A percentile compares a stretch with the other conserved stretches of the same genome.
Evolutionary conservation across 2,797 vertebrate genomes (phyloP).

Genomic region (Halcyon chelicuti): DNA sequence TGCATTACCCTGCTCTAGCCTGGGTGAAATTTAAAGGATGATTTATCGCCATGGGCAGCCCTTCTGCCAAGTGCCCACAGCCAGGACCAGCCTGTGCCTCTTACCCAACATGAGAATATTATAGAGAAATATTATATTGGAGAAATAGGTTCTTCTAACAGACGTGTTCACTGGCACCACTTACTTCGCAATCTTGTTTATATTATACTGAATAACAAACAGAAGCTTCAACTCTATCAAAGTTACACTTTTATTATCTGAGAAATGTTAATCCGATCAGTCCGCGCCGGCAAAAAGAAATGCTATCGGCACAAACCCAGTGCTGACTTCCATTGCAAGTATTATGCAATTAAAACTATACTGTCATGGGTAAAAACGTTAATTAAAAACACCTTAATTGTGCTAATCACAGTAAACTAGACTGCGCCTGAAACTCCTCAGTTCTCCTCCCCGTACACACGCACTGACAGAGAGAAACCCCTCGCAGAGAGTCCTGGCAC

Average conservation of each 20-base stretch:
- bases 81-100: not conserved
- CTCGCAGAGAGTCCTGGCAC: not conserved
- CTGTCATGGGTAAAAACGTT: not conserved
- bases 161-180: accelerated
- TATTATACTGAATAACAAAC: not conserved
- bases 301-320: accelerated
- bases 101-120: no score
- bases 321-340: not conserved
- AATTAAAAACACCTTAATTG: constrained; percentile 15
- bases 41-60: not conserved
- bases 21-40: not conserved
- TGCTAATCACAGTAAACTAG: not conserved
- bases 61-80: not conserved
- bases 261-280: not conserved
- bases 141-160: not conserved
- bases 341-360: not conserved
- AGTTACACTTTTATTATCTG: not conserved
- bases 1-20: not conserved
- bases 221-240: not conserved
- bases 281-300: not conserved
- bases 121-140: no score
- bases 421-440: accelerated
- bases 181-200: not conserved
- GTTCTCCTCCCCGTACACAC: accelerated
- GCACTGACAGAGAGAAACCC: accelerated